Evolutionary conservation across 2,888 invertebrate genomes (phyloP).

Genomic region (Acheta domesticus): DNA sequence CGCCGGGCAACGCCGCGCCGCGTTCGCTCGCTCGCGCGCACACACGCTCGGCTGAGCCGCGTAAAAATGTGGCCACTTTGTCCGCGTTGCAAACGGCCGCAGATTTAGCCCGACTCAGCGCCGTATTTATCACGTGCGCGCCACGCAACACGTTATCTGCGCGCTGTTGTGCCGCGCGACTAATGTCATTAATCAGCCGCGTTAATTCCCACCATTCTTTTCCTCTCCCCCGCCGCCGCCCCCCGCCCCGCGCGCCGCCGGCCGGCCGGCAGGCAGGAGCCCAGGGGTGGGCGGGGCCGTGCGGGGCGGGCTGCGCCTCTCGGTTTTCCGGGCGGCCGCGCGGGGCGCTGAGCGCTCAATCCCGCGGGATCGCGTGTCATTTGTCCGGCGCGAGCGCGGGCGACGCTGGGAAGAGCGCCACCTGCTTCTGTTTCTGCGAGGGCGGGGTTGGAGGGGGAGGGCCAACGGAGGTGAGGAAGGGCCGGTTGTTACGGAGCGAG

Average conservation of each 20-base stretch:
- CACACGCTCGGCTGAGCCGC: constrained; percentile 18
- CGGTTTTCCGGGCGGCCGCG: background rate
- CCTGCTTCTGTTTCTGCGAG: constrained; percentile 20
- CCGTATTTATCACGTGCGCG: constrained; percentile 9
- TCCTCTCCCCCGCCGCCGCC: background rate
- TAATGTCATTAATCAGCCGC: constrained; percentile 18
- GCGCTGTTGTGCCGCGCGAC: background rate
- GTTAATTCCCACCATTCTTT: constrained; percentile 18
- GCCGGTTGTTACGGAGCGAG: background rate
- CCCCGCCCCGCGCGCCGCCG: background rate
- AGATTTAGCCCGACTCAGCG: constrained; percentile 9
- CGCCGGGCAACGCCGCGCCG: too few relatives aligned
- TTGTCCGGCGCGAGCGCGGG: constrained; percentile 29
- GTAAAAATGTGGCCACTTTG: constrained; percentile 18
- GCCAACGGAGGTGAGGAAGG: background rate
- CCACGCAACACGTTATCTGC: constrained; percentile 18
- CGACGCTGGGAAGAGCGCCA: constrained; percentile 29
- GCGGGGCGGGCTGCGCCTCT: background rate
- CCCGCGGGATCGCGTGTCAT: constrained; percentile 32
- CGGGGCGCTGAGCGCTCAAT: constrained; percentile 31
- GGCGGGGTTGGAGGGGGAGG: background rate
- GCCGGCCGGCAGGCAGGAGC: background rate
- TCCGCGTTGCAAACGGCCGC: constrained; percentile 10
- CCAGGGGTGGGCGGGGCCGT: background rate
- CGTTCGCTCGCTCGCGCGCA: background rate